Base-by-base conservation (phyloP, 2,888 invertebrate species). In the Tineola bisselliella region DNA sequence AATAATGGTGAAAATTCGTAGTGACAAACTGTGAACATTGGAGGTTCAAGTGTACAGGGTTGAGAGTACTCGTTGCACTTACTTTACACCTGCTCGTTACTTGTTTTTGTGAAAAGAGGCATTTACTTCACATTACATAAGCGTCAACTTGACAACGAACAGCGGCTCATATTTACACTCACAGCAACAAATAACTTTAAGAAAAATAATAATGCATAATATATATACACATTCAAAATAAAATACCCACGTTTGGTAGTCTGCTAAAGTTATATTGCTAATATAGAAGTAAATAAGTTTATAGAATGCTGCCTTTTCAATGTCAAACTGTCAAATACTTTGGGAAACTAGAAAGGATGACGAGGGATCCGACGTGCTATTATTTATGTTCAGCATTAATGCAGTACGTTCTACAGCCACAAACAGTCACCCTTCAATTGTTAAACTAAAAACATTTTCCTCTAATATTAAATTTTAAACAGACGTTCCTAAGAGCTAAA, bases 401-500 rank as follows among this genome's bases (percentile, higher is more conserved):
- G 48, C 48, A 48, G 12, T 10, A 48, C 48, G 12, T 48, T 48
- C 15, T 48, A 48, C 48, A 17, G 15, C 48, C 48, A 48, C 13
- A 17, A 48, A n/a, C 15, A 48, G 6, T 17, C 48, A 48, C 48
- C 48, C 48, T 48, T 48, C 48, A 15, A 48, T 48, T 48, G 48
- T 48, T 15, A 48, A 17, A 17, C 15, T 8, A 30, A 6, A 56
- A 13, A 56, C 25, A 13, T 19, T 25, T 54, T 54, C 54, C 18
- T 54, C 54, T 25, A 54, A 54, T 54, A 54, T 54, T 33, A 58
- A 58, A 58, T 57, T 58, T 58, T 30, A 58, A 58, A 58, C 58
- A 58, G 58, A 58, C 13, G 58, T 25, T 58, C 11, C 58, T 58
- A 58, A 58, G 58, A 58, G 58, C 58, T n/a, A n/a, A n/a, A n/a